Conservation (phyloP, 2,113 vertebrate species). For the Eidolon helvum region DNA sequence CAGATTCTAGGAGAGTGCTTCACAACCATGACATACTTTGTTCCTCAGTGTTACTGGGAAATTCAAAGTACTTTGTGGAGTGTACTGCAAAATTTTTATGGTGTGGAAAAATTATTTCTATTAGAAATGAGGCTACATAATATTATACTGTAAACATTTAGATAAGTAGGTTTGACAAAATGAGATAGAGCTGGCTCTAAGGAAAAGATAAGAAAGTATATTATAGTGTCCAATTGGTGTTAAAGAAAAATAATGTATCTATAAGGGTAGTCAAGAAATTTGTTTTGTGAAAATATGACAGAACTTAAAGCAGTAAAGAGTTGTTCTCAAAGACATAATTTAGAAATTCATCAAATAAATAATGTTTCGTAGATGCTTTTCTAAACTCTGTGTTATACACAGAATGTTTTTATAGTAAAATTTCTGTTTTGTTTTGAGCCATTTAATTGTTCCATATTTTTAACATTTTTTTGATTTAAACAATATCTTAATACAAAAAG, state of each 20-base stretch:
- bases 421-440: background rate
- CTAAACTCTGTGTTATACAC: background rate
- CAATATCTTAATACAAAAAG: background rate
- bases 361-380: background rate
- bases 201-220: background rate
- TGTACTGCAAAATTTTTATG: background rate
- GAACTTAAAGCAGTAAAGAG: background rate
- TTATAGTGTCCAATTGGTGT: background rate
- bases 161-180: background rate
- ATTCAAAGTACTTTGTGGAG: background rate
- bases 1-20: background rate
- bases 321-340: background rate
- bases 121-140: background rate
- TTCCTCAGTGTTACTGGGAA: background rate
- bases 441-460: background rate
- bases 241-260: background rate
- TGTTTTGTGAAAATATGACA: background rate
- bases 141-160: background rate
- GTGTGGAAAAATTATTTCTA: background rate
- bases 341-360: background rate
- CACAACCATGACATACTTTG: background rate
- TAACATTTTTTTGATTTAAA: background rate
- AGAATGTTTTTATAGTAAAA: background rate
- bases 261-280: background rate
- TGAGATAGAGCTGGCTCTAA: background rate